phyloP scores from a whole-genome alignment of 2,113 vertebrate genomes.

The Xenopus laevis region DNA sequence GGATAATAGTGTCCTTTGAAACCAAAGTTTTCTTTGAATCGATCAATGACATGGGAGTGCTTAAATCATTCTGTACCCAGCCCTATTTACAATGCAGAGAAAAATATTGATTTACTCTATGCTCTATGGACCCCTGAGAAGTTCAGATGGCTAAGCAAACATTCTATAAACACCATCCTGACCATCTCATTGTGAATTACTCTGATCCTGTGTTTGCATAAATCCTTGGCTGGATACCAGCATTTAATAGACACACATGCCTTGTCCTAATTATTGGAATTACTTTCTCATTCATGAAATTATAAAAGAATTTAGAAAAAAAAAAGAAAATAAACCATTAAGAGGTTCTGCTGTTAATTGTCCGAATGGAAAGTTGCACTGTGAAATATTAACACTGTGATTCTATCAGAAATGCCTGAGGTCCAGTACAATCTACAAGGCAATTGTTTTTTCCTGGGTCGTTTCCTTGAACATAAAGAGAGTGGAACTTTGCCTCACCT shows the following conservation, averaged over 20 bases:
- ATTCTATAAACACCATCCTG: no score
- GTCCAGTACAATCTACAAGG: neutral
- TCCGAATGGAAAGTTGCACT: neutral
- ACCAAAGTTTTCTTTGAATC: no score
- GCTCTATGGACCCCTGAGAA: no score
- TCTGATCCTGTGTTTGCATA: neutral
- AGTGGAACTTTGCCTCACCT: constrained; percentile 1
- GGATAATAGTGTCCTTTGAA: no score
- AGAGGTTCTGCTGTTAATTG: neutral
- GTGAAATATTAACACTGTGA: constrained; percentile 23
- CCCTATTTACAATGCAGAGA: no score
- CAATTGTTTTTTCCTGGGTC: neutral
- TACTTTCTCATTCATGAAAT: constrained; percentile 12
- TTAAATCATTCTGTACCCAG: no score
- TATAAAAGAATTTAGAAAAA: neutral
- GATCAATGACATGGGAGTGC: no score
- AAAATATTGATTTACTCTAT: no score
- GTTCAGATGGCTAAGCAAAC: no score
- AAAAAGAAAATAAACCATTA: neutral
- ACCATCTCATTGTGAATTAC: no score
- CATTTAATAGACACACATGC: neutral
- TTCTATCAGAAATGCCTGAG: constrained; percentile 9
- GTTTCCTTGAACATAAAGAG: neutral
- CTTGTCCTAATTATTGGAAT: constrained; percentile 5
- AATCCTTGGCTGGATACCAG: neutral